Evolutionary conservation across 2,888 invertebrate genomes (phyloP), one percentile per base, ranked within the genome.

Genomic region (Aphrophora alni): DNA sequence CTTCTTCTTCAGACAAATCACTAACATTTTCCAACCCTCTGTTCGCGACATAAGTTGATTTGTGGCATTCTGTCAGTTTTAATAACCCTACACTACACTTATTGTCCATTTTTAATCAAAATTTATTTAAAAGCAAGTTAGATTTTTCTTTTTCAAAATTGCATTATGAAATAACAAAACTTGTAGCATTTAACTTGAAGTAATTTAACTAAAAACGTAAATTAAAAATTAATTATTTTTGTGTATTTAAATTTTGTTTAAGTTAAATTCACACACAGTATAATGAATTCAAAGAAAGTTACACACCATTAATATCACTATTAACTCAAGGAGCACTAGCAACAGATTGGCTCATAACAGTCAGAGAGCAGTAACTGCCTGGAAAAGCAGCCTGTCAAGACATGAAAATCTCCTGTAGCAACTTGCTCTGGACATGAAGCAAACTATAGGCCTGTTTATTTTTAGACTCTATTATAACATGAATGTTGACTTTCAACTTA

Each of bases 1-100:
- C 73, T 73, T 73, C 73, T 73, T 26, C 17, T 73, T 73, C 33
- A 73, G 73, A 28, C 73, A 73, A 24, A 28, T 71, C 71, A 71
- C 4, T 71, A 24, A 71, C 71, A 71, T 71, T 51, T n/a, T n/a
- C n/a, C n/a, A n/a, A n/a, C n/a, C n/a, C n/a, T n/a, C n/a, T n/a
- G n/a, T n/a, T n/a, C n/a, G n/a, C n/a, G n/a, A n/a, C n/a, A n/a
- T n/a, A n/a, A n/a, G n/a, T n/a, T n/a, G n/a, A n/a, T n/a, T n/a
- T n/a, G n/a, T n/a, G n/a, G n/a, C n/a, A n/a, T 73, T 73, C 73
- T 28, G 73, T 73, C 73, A 27, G 27, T 28, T 73, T 73, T 28
- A 73, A 26, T 27, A 73, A 28, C 73, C 73, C 73, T 72, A 73
- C n/a, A 28, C 73, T 27, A 28, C 73, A 26, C 72, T 72, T 72